Evolutionary conservation across 92 coral and sea anemone species (phyloP), one percentile per base, ranked within the genome.

Genomic region (Umimayanthus kanabou): DNA sequence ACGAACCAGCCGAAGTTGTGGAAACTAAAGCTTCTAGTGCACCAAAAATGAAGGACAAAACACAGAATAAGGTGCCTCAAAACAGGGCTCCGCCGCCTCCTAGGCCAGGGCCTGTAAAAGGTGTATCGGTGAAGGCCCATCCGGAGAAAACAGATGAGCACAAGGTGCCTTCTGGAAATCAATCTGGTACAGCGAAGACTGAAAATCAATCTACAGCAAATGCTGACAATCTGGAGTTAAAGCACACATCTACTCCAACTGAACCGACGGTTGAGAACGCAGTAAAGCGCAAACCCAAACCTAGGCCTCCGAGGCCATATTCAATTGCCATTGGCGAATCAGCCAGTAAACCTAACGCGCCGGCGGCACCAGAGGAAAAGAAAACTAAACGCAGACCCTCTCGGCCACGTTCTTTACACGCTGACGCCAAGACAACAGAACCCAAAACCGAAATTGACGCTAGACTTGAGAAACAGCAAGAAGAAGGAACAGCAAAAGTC

Each of bases 321-420:
- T 61, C 92, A 30, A 87, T 85, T 55, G 86, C 80, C 16, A 69
- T 77, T 26, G 81, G 65, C 39, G 89, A 87, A 87, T 83, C 76
- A 3, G 84, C 57, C 22, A 78, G 61, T n/a, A 92, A 80, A 47
- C 69, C 77, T 22, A 23, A 16, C 22, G 80, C 57, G 49, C 75
- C 77, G 22, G 37, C 29, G 28, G 80, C 43, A 29, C 20, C 33
- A 11, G 85, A 76, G 65, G 88, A 85, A 71, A 75, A 43, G 50
- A 86, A 80, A 20, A 78, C 90, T 43, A 94, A 88, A 58, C 79
- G 86, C 22, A 93, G 89, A 85, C 95, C 93, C 9, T 86, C 90
- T 15, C 90, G 95, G 64, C 98, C 99, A 30, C 90, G 92, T n/a
- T 88, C 98, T 5, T 70, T 89, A 30, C 90, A 88, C 29, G 73